A percentile compares a stretch with the other conserved stretches of the same genome.
Conservation (phyloP, 2,888 invertebrate genomes). For the Tenthredo scrophulariae region DNA sequence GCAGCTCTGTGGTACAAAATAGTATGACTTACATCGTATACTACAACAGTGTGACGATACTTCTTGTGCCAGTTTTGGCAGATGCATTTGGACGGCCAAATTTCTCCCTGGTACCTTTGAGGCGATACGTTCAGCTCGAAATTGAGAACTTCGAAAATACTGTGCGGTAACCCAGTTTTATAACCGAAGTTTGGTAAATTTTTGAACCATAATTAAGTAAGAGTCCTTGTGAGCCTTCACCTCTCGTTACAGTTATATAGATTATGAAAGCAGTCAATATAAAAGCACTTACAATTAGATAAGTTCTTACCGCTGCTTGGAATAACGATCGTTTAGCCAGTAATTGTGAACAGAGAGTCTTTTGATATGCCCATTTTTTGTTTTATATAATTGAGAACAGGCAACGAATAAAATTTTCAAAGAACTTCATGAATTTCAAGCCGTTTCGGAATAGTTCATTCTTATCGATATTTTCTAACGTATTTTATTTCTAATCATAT, state of each 20-base stretch:
- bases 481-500: neutral
- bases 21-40: neutral
- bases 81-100: neutral
- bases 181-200: neutral
- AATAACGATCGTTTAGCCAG: neutral
- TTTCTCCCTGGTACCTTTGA: neutral
- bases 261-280: neutral
- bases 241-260: neutral
- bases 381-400: neutral
- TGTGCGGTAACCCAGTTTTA: neutral
- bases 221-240: neutral
- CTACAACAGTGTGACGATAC: neutral
- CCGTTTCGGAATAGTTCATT: neutral
- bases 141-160: neutral
- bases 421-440: neutral
- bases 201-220: neutral
- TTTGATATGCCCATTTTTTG: neutral
- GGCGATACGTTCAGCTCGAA: neutral
- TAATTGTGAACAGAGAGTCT: neutral
- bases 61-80: neutral
- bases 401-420: neutral
- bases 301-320: neutral
- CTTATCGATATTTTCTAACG: neutral
- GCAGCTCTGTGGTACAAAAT: neutral
- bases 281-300: neutral